Conservation (phyloP, 2,113 vertebrate genomes). For the Peromyscus polionotus region DNA sequence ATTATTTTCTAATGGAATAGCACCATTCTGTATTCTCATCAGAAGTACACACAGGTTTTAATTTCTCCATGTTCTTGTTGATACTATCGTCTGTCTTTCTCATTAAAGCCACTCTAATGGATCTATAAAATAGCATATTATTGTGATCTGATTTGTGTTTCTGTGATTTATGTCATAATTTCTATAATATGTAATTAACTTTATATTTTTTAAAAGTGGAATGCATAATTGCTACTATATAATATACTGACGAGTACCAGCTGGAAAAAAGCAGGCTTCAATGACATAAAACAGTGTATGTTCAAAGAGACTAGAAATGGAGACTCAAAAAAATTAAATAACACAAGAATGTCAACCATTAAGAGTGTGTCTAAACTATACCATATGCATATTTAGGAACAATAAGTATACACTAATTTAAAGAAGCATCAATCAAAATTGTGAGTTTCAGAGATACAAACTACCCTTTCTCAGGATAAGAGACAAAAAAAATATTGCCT, state of each 20-base stretch:
- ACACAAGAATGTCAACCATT: constrained; percentile 7
- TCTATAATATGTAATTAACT: background rate
- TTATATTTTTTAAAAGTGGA: constrained; percentile 37
- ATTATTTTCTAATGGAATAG: constrained; percentile 48
- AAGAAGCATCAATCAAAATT: constrained; percentile 25
- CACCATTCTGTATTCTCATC: constrained; percentile 34
- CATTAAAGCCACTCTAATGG: background rate
- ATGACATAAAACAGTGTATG: constrained; percentile 38
- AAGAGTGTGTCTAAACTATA: background rate
- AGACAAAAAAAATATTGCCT: background rate
- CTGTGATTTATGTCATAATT: constrained; percentile 9
- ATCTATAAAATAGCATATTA: background rate
- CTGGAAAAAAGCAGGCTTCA: constrained; percentile 50
- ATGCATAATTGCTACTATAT: constrained; percentile 34
- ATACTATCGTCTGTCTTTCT: constrained; percentile 1
- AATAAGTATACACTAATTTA: background rate
- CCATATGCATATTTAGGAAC: background rate
- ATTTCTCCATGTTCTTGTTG: constrained; percentile 11
- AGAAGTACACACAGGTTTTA: background rate
- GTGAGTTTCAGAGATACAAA: constrained; percentile 35
- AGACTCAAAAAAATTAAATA: constrained; percentile 41
- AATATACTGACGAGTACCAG: constrained; percentile 4
- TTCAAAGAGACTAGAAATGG: constrained; percentile 48
- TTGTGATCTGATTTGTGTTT: background rate
- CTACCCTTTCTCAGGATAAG: constrained; percentile 1